Evolutionary conservation across 2,888 invertebrate species (phyloP), one percentile per base, ranked within the genome.

Genomic region (Leuctra nigra): DNA sequence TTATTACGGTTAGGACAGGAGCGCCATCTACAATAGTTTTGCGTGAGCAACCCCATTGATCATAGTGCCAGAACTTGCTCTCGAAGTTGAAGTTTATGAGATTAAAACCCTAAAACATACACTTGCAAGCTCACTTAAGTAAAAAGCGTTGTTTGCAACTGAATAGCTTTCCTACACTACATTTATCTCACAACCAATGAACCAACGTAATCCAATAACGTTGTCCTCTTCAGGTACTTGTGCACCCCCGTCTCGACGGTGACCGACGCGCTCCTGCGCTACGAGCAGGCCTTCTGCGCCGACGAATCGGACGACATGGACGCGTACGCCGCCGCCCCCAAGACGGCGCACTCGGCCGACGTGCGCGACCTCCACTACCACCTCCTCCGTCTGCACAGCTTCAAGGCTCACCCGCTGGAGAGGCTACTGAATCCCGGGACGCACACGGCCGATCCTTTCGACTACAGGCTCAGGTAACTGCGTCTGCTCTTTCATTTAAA

Each of bases 281-380:
- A 90, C 71, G 86, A 88, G 63, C 70, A 77, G 2, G 81, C 87
- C 13, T 88, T 86, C 68, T 66, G 64, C 18, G 47, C 59, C 39
- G 4, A 46, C 46, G 56, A 60, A 23, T n/a, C 57, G 20, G 41
- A 29, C 9, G 57, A 58, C 50, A 41, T 44, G 24, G 71, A 72
- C 62, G 71, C 73, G 3, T 64, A 65, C 20, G 63, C 63, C 44
- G 75, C 76, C 9, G 62, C 63, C 44, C 75, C 76, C 9, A 55
- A 39, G 54, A 58, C 6, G 61, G 57, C 41, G 60, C 62, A 25
- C 54, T 23, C 44, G 23, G 22, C 22, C 7, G 59, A 66, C 18
- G 66, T 73, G 18, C 72, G 72, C 59, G 91, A 95, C 70, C 73
- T 93, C 0, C 85, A 91, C 55, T 95, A 87, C 72, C 89, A 92